Base-by-base conservation (phyloP, 2,888 invertebrate species). In the Xestia ashworthii region DNA sequence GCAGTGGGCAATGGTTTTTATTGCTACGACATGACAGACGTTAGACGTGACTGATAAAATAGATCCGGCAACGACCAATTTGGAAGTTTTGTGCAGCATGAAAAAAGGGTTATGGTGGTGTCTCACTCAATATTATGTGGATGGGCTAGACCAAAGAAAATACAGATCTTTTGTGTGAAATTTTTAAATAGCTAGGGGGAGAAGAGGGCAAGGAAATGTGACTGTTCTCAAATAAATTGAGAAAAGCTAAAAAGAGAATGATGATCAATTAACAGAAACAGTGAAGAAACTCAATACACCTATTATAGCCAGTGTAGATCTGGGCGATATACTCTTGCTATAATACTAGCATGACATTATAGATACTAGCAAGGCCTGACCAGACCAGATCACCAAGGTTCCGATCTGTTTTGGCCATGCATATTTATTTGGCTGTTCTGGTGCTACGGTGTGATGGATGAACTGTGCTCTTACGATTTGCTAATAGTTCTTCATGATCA, bases 61-160 rank as follows among this genome's bases (percentile, higher is more conserved):
- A 11, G 19, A 38, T 76, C 38, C 38, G 22, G n/a, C 3, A 12
- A 76, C n/a, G n/a, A 76, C 16, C 11, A 22, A 22, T 76, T 53
- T 64, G 2, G n/a, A 62, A 76, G 50, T 76, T n/a, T 32, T 74
- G 22, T 38, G 8, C 32, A 55, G 5, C 12, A 11, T 11, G 2
- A 22, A 22, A 65, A 44, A 65, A 65, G 5, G 12, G 5, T 62
- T 19, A 14, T 19, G 22, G 14, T 5, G 3, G 32, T 44, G 19
- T 3, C 9, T 3, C 38, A 38, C 9, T 3, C 38, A 38, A 41
- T 41, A 46, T 46, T 25, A 25, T 19, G 19, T 38, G 4, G 3
- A 44, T 12, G 4, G 5, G 11, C 0, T 22, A 71, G 32, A 55
- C 12, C 16, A 46, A 73, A 16, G 8, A n/a, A 55, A 44, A 22